Percentiles rank a stretch among this genome's conserved stretches.
These are phyloP conservation scores for Sapajus apella DNA, from an alignment of 2,113 vertebrate species.

Conservation along the genomic window DNA sequence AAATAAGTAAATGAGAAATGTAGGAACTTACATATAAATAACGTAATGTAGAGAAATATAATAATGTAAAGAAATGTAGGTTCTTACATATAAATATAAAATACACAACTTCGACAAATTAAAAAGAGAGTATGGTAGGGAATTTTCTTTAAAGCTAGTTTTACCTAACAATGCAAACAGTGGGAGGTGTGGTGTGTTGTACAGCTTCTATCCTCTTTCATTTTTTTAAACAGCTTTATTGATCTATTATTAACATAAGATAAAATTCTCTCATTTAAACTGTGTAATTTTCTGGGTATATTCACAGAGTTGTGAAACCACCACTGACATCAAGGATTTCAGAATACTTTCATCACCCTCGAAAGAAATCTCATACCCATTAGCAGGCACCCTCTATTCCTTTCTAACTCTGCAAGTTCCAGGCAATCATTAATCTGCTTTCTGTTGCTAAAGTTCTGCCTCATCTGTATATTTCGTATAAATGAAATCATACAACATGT, in stretches of 20 bases:
- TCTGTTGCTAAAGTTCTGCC: background rate
- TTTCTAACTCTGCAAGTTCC: background rate
- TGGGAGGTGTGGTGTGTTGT: background rate
- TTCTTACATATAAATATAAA: background rate
- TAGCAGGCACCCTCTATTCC: background rate
- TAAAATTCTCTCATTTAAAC: background rate
- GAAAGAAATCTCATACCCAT: background rate
- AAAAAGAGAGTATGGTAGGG: background rate
- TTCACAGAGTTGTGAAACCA: background rate
- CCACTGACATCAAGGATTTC: background rate
- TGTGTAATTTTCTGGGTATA: background rate
- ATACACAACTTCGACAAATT: background rate
- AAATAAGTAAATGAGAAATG: background rate
- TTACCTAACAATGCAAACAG: background rate
- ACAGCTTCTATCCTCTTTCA: background rate
- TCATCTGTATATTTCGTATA: background rate
- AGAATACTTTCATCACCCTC: background rate
- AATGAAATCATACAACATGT: background rate
- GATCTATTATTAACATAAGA: background rate
- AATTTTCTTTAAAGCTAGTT: background rate
- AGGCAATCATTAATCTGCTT: background rate
- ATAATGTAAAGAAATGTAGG: background rate
- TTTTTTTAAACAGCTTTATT: conserved; percentile 5
- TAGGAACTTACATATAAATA: background rate
- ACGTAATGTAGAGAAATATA: too few species aligned